Evolutionary conservation across 2,113 vertebrate genomes (phyloP).

Genomic region (Embiotoca jacksoni): DNA sequence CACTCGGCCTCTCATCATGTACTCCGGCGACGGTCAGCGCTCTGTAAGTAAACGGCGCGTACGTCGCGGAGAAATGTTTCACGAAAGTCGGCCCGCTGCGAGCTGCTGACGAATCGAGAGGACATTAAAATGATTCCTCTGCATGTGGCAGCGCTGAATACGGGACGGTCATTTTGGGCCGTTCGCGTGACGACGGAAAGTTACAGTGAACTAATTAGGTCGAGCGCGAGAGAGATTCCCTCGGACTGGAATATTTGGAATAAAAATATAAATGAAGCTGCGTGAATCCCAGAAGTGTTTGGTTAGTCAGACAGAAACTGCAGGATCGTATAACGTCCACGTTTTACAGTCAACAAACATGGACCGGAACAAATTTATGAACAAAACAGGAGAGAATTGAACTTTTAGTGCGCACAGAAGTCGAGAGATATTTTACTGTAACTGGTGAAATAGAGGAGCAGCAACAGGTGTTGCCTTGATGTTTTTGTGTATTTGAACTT

Average conservation of each 20-base stretch:
- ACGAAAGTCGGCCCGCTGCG: not conserved
- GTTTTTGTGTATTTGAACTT: too few species aligned
- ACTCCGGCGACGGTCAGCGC: too few species aligned
- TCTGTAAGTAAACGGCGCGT: too few species aligned
- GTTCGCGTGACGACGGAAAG: conserved; percentile 22
- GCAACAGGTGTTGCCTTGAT: too few species aligned
- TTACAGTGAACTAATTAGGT: conserved; percentile 17
- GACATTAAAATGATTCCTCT: conserved; percentile 51
- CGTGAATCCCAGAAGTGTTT: conserved; percentile 1
- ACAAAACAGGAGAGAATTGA: too few species aligned
- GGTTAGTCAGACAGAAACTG: not conserved
- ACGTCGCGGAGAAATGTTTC: not conserved
- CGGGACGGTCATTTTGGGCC: conserved; percentile 36
- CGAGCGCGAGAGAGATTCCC: conserved; percentile 14
- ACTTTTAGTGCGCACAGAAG: too few species aligned
- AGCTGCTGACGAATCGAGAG: conserved; percentile 13
- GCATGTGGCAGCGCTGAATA: conserved; percentile 23
- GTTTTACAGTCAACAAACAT: too few species aligned
- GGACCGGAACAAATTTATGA: too few species aligned
- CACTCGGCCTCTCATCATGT: too few species aligned
- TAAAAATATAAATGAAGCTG: conserved; percentile 36
- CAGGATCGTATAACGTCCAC: not conserved
- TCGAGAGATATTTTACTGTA: too few species aligned
- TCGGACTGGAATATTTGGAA: conserved; percentile 30
- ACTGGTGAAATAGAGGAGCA: too few species aligned